Conservation (phyloP, 2,797 vertebrate species). For the Hydrolagus colliei region DNA sequence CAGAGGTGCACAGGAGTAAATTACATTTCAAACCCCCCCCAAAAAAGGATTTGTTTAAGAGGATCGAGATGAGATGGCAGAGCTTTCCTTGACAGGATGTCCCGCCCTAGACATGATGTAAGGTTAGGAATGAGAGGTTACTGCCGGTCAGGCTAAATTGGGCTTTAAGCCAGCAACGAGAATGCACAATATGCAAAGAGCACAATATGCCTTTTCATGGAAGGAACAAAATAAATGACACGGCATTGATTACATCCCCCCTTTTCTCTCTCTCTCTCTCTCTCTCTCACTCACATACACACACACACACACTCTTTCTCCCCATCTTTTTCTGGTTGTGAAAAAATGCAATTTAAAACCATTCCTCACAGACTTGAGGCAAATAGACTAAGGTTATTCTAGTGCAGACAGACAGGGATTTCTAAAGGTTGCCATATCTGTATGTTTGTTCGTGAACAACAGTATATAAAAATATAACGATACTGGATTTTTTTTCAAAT, state of each 20-base stretch:
- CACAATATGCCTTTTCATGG: constrained; percentile 22
- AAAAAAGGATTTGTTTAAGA: too few relatives aligned
- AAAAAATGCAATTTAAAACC: background rate
- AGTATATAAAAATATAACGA: background rate
- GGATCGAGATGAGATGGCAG: too few relatives aligned
- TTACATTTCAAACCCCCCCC: too few relatives aligned
- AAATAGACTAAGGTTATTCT: background rate
- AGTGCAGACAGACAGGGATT: too few relatives aligned
- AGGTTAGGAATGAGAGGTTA: background rate
- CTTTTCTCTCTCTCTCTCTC: too few relatives aligned
- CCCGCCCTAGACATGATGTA: constrained; percentile 4
- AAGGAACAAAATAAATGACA: constrained; percentile 19
- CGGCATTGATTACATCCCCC: background rate
- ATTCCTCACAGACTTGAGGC: too few relatives aligned
- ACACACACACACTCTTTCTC: too few relatives aligned
- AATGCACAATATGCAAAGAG: background rate
- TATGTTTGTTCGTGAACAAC: background rate
- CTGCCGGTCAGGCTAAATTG: constrained; percentile 10
- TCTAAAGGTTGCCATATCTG: background rate
- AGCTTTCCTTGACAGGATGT: background rate
- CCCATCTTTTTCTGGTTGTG: too few relatives aligned
- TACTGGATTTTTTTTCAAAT: background rate
- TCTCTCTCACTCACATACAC: too few relatives aligned
- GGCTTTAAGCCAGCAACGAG: background rate
- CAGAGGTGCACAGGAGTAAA: too few relatives aligned